phyloP scores from a whole-genome alignment of 2,888 invertebrate species.

The Amphipoea lucens region DNA sequence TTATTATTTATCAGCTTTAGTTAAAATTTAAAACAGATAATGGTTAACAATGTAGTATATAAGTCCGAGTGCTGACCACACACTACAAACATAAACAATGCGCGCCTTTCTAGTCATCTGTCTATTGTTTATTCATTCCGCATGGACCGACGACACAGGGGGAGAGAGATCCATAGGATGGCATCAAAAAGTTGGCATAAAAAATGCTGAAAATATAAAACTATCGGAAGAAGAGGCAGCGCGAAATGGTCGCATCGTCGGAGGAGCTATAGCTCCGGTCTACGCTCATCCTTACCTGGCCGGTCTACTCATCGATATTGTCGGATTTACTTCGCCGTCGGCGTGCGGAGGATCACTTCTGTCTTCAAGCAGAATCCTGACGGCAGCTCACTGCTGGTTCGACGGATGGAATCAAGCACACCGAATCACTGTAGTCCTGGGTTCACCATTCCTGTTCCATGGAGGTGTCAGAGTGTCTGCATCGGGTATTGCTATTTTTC shows the following conservation, averaged over 20 bases:
- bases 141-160: conserved; percentile 52
- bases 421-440: conserved; percentile 80
- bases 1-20: conserved; percentile 55
- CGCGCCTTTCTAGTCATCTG: conserved; percentile 66
- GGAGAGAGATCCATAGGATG: conserved; percentile 72
- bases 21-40: conserved; percentile 45
- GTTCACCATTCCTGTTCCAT: conserved; percentile 79
- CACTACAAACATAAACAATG: conserved; percentile 66
- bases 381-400: conserved; percentile 85
- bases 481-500: conserved; percentile 74
- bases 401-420: conserved; percentile 79
- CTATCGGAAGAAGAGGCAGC: conserved; percentile 73
- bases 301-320: conserved; percentile 79
- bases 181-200: conserved; percentile 78
- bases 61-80: conserved; percentile 15
- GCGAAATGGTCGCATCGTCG: conserved; percentile 74
- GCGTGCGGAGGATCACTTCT: conserved; percentile 83
- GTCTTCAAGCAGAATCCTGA: conserved; percentile 75
- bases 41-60: conserved; percentile 51
- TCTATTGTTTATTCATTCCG: conserved; percentile 64
- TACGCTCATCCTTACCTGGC: conserved; percentile 81
- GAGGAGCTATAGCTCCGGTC: conserved; percentile 77
- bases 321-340: conserved; percentile 74
- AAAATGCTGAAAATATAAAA: conserved; percentile 76
- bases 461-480: conserved; percentile 78